phyloP scores from a whole-genome alignment of 2,113 vertebrate genomes.

The Numenius arquata region DNA sequence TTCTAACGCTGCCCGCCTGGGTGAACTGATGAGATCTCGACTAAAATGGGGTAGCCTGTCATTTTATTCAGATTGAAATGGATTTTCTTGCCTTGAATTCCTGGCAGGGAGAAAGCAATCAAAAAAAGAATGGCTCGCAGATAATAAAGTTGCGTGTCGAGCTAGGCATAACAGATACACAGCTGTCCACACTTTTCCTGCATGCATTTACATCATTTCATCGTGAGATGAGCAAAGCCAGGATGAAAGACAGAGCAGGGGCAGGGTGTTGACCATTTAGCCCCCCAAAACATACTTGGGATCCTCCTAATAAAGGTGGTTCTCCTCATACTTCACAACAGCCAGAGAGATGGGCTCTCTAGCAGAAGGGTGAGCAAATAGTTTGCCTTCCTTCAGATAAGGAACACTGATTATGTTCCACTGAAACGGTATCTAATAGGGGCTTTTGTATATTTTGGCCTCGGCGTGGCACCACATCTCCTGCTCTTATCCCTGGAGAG shows the following conservation, averaged over 20 bases:
- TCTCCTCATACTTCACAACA: background rate
- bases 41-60: background rate
- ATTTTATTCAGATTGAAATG: constrained; percentile 32
- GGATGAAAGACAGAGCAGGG: background rate
- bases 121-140: background rate
- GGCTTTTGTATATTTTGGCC: background rate
- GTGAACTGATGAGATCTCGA: constrained; percentile 2
- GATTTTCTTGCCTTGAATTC: constrained; percentile 42
- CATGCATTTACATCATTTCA: background rate
- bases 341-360: background rate
- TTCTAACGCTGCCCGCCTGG: background rate
- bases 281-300: background rate
- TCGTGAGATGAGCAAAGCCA: background rate
- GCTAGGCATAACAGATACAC: background rate
- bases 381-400: background rate
- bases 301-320: background rate
- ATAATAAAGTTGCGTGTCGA: background rate
- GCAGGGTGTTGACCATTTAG: background rate
- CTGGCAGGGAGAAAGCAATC: constrained; percentile 16
- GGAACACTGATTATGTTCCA: background rate
- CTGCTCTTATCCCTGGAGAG: background rate
- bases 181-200: background rate
- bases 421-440: background rate
- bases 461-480: background rate
- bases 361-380: background rate